These are phyloP conservation scores for Periphyllus acericola DNA, from an alignment of 2,888 invertebrate genomes.

Conservation along the genomic window DNA sequence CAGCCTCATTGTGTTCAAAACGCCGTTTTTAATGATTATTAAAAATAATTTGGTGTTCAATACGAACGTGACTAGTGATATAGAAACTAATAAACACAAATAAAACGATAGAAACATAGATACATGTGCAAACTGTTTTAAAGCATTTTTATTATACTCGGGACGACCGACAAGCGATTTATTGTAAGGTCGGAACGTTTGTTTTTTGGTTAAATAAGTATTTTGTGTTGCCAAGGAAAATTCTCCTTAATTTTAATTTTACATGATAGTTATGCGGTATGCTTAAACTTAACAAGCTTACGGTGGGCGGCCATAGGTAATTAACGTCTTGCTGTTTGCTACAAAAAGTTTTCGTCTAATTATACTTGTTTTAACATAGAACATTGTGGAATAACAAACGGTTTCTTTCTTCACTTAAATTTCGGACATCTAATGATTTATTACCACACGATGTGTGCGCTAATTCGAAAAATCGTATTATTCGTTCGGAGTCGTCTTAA, in stretches of 20 bases:
- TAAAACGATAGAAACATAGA: neutral
- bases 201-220: neutral
- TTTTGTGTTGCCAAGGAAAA: slow-evolving; percentile 20
- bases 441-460: neutral
- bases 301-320: neutral
- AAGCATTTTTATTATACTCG: neutral
- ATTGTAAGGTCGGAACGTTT: neutral
- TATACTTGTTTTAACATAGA: neutral
- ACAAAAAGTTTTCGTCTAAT: slow-evolving; percentile 4
- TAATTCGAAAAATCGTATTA: no score
- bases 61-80: neutral
- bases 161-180: neutral
- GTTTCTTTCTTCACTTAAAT: neutral
- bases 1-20: neutral
- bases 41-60: neutral
- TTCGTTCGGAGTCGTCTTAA: no score
- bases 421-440: neutral
- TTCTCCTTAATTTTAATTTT: slow-evolving; percentile 37
- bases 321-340: slow-evolving; percentile 10
- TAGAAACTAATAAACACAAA: neutral
- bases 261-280: neutral
- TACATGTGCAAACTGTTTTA: neutral
- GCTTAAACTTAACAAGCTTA: neutral
- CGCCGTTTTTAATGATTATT: neutral
- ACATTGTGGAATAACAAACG: neutral